Conservation (phyloP, 2,113 vertebrate species). For the Edolisoma coerulescens region DNA sequence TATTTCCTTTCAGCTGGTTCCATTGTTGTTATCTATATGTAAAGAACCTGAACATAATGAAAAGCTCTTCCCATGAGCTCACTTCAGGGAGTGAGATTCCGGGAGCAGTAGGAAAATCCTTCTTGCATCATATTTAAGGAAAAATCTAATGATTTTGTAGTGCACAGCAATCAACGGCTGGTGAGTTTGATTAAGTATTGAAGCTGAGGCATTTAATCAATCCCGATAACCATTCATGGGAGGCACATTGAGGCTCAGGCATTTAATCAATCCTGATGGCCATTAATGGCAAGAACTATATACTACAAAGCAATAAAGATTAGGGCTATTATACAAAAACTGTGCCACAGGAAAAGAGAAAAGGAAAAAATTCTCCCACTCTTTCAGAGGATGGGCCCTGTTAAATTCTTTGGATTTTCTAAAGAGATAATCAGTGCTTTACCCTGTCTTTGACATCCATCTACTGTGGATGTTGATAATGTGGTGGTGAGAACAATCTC, state of each 20-base stretch:
- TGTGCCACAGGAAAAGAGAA: neutral
- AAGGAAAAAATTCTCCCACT: neutral
- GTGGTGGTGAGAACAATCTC: neutral
- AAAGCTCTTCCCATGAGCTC: neutral
- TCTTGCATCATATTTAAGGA: neutral
- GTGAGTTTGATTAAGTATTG: slow-evolving; percentile 40
- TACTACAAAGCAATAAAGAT: slow-evolving; percentile 20
- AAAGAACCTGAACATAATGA: neutral
- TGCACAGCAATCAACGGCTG: neutral
- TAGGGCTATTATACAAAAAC: neutral
- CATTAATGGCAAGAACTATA: neutral
- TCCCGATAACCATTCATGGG: neutral
- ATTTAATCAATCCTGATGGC: slow-evolving; percentile 19
- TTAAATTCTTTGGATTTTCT: neutral
- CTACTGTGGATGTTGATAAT: neutral
- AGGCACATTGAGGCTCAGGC: neutral
- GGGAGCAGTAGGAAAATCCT: neutral
- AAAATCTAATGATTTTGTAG: neutral
- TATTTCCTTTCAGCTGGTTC: neutral
- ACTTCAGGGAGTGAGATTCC: neutral
- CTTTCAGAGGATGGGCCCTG: neutral
- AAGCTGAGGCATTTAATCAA: slow-evolving; percentile 19
- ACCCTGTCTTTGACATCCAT: neutral
- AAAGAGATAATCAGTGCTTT: neutral
- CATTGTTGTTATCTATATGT: neutral